Conservation (phyloP, 2,888 invertebrate species). For the Ochropacha duplaris region DNA sequence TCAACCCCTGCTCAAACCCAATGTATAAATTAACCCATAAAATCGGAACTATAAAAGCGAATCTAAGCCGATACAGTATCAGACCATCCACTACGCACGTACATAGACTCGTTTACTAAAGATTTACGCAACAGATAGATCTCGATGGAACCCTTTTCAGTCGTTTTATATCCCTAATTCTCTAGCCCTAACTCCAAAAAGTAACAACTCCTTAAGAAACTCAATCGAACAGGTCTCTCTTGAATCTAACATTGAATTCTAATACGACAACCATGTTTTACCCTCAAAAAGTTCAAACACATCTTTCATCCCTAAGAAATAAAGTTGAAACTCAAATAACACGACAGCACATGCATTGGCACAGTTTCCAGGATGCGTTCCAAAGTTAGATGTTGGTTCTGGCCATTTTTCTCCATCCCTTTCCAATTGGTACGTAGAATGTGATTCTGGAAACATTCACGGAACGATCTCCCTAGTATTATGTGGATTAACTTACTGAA, state of each 20-base stretch:
- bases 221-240: conserved; percentile 6
- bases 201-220: conserved; percentile 39
- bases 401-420: conserved; percentile 39
- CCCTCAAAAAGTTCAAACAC: neutral
- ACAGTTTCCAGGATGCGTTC: conserved; percentile 28
- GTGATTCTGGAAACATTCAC: conserved; percentile 27
- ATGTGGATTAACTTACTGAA: conserved; percentile 14
- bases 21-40: conserved; percentile 5
- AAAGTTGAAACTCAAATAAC: conserved; percentile 9
- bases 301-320: conserved; percentile 2
- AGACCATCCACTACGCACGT: conserved; percentile 37
- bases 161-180: conserved; percentile 57
- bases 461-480: conserved; percentile 17
- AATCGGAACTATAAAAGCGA: conserved; percentile 9
- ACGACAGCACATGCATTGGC: neutral
- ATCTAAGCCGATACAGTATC: conserved; percentile 12
- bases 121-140: conserved; percentile 33
- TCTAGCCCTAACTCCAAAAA: conserved; percentile 36
- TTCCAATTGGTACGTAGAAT: conserved; percentile 27
- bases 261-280: conserved; percentile 13
- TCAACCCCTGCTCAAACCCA: neutral
- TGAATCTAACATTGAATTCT: conserved; percentile 7
- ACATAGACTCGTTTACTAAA: conserved; percentile 40
- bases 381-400: conserved; percentile 47
- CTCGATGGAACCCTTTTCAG: conserved; percentile 58